Percentiles rank a stretch among this genome's conserved stretches.
These are phyloP conservation scores for Premnoplex brunnescens DNA, from an alignment of 2,797 vertebrate species.

Conservation along the genomic window DNA sequence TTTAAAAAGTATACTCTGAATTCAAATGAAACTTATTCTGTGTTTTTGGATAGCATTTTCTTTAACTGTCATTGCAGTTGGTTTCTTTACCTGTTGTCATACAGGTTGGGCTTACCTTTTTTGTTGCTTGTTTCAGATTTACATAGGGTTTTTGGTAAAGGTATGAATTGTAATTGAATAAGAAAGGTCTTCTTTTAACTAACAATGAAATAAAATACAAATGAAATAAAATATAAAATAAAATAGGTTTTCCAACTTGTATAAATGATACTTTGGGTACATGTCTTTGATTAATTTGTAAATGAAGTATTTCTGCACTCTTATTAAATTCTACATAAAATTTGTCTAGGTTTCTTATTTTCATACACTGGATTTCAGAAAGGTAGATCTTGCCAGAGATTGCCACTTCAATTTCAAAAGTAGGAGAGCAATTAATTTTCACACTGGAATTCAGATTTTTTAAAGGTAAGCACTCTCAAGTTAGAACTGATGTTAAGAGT, in stretches of 20 bases:
- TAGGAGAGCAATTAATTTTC: background rate
- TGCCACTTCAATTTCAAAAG: background rate
- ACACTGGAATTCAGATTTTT: background rate
- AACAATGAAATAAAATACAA: background rate
- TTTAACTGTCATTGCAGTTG: background rate
- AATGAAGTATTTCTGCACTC: background rate
- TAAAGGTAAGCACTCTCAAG: background rate
- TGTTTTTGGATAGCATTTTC: background rate
- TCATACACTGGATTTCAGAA: background rate
- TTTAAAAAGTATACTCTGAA: background rate
- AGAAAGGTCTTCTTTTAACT: background rate
- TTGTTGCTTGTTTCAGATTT: background rate
- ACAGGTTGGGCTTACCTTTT: background rate
- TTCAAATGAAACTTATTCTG: background rate
- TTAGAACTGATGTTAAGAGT: background rate
- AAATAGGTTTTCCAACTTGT: background rate
- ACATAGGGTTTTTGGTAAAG: background rate
- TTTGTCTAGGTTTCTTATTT: background rate
- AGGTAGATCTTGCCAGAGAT: background rate
- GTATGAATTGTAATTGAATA: background rate
- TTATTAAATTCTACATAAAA: background rate
- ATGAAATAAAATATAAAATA: background rate
- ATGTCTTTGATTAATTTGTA: background rate
- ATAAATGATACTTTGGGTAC: background rate
- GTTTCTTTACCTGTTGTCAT: fast-evolving